Base-by-base conservation (phyloP, 2,888 invertebrate species). In the Drosophila kuntzei region DNA sequence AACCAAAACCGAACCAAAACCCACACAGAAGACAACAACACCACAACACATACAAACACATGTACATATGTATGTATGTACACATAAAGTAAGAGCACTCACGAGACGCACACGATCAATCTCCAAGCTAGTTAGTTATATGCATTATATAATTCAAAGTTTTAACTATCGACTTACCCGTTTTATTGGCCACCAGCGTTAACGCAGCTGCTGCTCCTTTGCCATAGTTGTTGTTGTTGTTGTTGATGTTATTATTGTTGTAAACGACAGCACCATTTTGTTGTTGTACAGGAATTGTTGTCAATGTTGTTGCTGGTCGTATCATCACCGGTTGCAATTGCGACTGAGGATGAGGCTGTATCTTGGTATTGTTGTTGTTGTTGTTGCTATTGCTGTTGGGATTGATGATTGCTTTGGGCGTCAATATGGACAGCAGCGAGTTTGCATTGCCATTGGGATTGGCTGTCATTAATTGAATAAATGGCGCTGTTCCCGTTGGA, bases 391-490 rank as follows among this genome's bases (percentile, higher is more conserved):
- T 60, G 37, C 14, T 20, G 2, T 46, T 54, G 18, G 55, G 47
- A 27, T 78, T 59, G 22, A 54, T 37, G 20, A 47, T 54, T 12
- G 68, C 27, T 59, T 75, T 79, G 12, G 64, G 62, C 27, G 54
- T 37, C 43, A 72, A 7, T 43, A 76, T 41, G 29, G 76, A 76
- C 1, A 75, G 20, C 16, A 76, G 12, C 20, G 73, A 27, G 32
- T 53, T 60, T 18, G 36, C 11, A 57, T 16, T 12, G 16, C 12
- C 53, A 14, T 58, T 69, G 18, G 55, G 7, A 29, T 51, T 72
- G 9, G 41, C 36, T 16, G 78, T 9, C 41, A 80, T 66, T n/a
- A 79, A 34, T 57, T 80, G 76, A 47, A 79, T 65, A n/a, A 73
- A 36, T 7, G 77, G 57, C 3, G 65, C 49, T 5, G 60, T 12